Evolutionary conservation across 2,888 invertebrate species (phyloP).

Genomic region (Diadromus collaris): DNA sequence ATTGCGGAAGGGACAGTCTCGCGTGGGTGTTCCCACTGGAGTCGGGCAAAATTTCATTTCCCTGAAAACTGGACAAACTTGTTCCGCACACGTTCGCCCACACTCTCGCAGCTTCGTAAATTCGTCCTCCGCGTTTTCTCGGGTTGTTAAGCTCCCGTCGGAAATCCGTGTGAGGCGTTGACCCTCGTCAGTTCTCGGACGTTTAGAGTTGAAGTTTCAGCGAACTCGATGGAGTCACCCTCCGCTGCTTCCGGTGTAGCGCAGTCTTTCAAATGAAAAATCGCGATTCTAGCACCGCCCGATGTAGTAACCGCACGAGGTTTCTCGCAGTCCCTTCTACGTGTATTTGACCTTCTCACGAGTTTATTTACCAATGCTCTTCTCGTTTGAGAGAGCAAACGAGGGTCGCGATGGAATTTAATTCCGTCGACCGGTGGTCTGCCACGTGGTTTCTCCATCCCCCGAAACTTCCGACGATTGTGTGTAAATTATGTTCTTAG

Average conservation of each 20-base stretch:
- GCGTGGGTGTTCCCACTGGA: not conserved
- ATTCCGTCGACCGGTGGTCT: slow-evolving; percentile 31
- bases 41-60: slow-evolving; percentile 32
- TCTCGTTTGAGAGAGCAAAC: not conserved
- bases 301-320: not conserved
- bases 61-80: slow-evolving; percentile 27
- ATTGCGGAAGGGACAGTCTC: slow-evolving; percentile 25
- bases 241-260: not conserved
- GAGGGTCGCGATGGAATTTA: slow-evolving; percentile 38
- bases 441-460: slow-evolving; percentile 11
- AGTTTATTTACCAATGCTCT: slow-evolving; percentile 18
- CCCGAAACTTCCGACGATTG: slow-evolving; percentile 41
- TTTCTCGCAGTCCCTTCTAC: not conserved
- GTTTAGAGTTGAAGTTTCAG: not conserved
- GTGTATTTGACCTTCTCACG: slow-evolving; percentile 14
- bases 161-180: slow-evolving; percentile 4
- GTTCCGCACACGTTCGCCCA: not conserved
- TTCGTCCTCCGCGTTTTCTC: not conserved
- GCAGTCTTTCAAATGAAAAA: not conserved
- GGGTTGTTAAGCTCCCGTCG: not conserved
- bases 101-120: not conserved
- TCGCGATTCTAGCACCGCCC: not conserved
- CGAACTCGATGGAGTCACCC: not conserved
- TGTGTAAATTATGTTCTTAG: slow-evolving; percentile 45
- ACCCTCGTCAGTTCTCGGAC: slow-evolving; percentile 41